Percentiles rank a stretch among this genome's conserved stretches.
Evolutionary conservation across 2,797 vertebrate species (phyloP).

Genomic region (Masticophis lateralis): DNA sequence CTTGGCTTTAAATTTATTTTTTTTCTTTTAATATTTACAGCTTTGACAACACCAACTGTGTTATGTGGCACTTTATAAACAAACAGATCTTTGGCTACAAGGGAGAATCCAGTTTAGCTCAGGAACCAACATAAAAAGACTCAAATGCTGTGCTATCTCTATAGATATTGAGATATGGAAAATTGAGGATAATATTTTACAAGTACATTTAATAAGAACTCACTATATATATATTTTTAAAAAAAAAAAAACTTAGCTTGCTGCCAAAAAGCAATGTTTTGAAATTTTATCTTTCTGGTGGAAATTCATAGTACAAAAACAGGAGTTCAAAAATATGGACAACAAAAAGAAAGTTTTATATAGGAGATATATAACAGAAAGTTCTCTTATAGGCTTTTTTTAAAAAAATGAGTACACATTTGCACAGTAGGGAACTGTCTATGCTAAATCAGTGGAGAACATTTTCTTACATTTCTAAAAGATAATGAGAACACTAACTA

Average conservation of each 20-base stretch:
- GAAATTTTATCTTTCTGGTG: not conserved
- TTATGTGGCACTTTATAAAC: not conserved
- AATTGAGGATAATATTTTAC: not conserved
- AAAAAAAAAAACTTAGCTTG: not conserved
- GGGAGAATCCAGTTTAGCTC: not conserved
- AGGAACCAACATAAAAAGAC: not conserved
- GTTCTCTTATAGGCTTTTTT: not conserved
- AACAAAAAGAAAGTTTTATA: not conserved
- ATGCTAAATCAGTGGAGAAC: not conserved
- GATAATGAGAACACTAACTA: not conserved
- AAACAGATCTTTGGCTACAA: conserved; percentile 1
- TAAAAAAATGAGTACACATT: not conserved
- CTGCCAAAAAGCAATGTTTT: not conserved
- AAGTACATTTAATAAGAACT: not conserved
- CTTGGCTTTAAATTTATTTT: not conserved
- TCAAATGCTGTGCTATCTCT: not conserved
- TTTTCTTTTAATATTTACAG: not conserved
- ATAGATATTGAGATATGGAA: not conserved
- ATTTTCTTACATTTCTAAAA: not conserved
- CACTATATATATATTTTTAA: not conserved
- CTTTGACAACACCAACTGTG: not conserved
- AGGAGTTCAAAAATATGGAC: not conserved
- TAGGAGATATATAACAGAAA: not conserved
- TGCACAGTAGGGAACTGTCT: not conserved
- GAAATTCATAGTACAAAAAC: not conserved